Conservation (phyloP, 2,888 invertebrate species). For the Charanyca ferruginea region DNA sequence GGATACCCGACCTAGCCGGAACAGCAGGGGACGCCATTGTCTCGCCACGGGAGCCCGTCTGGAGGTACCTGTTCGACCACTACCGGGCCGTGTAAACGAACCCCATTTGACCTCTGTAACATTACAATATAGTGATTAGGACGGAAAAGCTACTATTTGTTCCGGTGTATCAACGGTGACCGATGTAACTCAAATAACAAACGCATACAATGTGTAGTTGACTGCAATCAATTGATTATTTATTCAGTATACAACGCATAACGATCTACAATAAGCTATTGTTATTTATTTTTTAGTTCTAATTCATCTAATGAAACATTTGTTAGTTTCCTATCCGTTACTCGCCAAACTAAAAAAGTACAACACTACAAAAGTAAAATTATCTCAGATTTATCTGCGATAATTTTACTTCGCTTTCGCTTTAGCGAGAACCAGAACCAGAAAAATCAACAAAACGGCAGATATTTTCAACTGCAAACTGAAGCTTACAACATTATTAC, state of each 20-base stretch:
- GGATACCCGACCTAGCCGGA: conserved; percentile 65
- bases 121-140: conserved; percentile 48
- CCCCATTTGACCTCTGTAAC: conserved; percentile 71
- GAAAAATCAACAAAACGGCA: background rate
- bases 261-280: conserved; percentile 36
- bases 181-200: conserved; percentile 27
- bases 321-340: conserved; percentile 1
- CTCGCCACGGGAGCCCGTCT: conserved; percentile 72
- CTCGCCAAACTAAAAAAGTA: too few relatives aligned
- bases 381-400: too few relatives aligned
- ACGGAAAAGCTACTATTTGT: conserved; percentile 50
- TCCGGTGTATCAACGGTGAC: too few relatives aligned
- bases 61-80: conserved; percentile 76
- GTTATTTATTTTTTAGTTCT: conserved; percentile 22
- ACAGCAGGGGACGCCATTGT: conserved; percentile 74
- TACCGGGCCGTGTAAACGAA: conserved; percentile 76
- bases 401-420: too few relatives aligned
- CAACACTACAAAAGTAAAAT: background rate
- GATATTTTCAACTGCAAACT: conserved; percentile 23
- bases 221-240: conserved; percentile 18
- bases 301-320: conserved; percentile 2
- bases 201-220: conserved; percentile 4
- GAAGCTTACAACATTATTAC: conserved; percentile 21
- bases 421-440: background rate
- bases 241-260: conserved; percentile 40